Evolutionary conservation across 1,140 invertebrate genomes (phyloP), one percentile per base, ranked within the genome.

Genomic region (Nasonia vitripennis): DNA sequence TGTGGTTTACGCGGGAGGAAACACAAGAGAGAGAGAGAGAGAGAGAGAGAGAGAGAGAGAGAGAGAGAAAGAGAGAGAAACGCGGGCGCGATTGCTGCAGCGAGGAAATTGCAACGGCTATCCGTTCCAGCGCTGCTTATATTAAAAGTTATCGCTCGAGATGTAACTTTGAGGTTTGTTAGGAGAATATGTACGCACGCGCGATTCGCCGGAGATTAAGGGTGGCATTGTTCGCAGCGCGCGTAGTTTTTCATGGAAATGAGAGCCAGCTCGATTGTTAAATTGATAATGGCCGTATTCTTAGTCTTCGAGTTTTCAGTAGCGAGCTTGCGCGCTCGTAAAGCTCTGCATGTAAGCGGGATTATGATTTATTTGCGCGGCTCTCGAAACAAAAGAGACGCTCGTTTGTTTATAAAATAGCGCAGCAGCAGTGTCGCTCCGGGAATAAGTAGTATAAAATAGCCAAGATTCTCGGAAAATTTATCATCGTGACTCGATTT

Each of bases 1-100:
- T 80, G 75, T 67, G 77, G 68, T 62, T 77, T 78, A 78, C 86
- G 79, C 62, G 78, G 81, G 51, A 80, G 81, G 86, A 86, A 86
- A 45, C n/a, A 48, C 23, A 77, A 51, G 27, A 27, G 27, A 27
- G 27, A 27, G 27, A 27, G 27, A 27, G 27, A 27, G 27, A 27
- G 27, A 27, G 27, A 27, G 27, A 27, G 27, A 27, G 27, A 27
- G 27, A 27, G 27, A 27, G 27, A 27, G 27, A 27, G 27, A 27
- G 27, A 27, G 27, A 27, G 27, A 27, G 27, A 27, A 1, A 27
- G 27, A 27, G 27, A 27, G 77, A 48, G 31, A n/a, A n/a, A n/a
- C 73, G 74, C 51, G 48, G 34, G 27, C 41, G 70, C 14, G 70
- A 31, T 27, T 20, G 80, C 55, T 51, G 48, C 55, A 73, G 48